These are phyloP conservation scores for Rhagium mordax DNA, from an alignment of 2,888 invertebrate genomes.

Conservation along the genomic window DNA sequence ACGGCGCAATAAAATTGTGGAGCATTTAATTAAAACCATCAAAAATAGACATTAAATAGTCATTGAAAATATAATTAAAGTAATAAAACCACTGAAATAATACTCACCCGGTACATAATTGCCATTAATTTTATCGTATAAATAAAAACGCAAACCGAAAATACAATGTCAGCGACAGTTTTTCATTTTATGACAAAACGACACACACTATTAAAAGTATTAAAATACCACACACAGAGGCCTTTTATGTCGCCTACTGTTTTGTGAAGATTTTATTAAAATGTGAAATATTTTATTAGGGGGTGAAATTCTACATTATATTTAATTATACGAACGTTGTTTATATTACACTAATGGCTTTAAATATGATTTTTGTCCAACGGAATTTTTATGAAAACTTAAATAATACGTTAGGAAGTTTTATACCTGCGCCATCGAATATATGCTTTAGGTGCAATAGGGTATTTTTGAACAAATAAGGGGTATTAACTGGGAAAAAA, in stretches of 20 bases:
- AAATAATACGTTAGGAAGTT: background rate
- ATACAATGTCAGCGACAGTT: conserved; percentile 31
- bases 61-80: conserved; percentile 32
- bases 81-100: conserved; percentile 36
- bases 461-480: no score
- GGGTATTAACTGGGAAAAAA: no score
- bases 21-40: conserved; percentile 37
- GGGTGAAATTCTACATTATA: conserved; percentile 12
- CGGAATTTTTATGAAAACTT: conserved; percentile 23
- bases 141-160: conserved; percentile 33
- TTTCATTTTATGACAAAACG: conserved; percentile 28
- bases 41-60: conserved; percentile 29
- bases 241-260: conserved; percentile 28
- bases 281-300: conserved; percentile 44
- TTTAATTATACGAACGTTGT: conserved; percentile 23
- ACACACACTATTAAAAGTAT: conserved; percentile 34
- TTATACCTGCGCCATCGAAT: background rate
- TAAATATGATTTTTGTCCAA: conserved; percentile 12
- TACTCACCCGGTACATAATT: conserved; percentile 29
- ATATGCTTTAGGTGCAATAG: background rate
- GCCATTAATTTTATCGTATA: conserved; percentile 34
- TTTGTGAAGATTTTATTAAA: conserved; percentile 37
- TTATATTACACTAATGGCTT: conserved; percentile 15
- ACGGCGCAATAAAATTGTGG: conserved; percentile 29
- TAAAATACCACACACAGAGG: conserved; percentile 39